phyloP scores from a whole-genome alignment of 1,140 invertebrate genomes.

The Coelopa frigida region DNA sequence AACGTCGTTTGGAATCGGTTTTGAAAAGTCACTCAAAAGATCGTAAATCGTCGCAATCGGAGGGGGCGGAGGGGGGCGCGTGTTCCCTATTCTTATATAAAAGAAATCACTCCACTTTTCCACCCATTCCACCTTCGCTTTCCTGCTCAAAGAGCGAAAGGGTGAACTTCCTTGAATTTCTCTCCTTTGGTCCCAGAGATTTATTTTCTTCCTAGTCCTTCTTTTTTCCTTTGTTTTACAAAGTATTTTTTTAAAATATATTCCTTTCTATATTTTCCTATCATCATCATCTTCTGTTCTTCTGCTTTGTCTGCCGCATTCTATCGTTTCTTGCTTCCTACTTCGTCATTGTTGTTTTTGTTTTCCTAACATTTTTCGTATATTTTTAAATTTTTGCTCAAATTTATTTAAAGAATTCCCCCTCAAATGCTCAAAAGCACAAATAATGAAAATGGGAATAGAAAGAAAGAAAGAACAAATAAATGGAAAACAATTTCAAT shows the following conservation, averaged over 20 bases:
- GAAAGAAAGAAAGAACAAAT: neutral
- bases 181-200: too few species aligned
- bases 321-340: neutral
- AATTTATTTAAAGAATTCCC: slow-evolving; percentile 9
- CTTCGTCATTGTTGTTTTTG: slow-evolving; percentile 3
- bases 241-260: slow-evolving; percentile 11
- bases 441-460: neutral
- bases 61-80: too few species aligned
- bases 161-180: too few species aligned
- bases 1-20: neutral
- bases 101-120: too few species aligned
- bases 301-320: slow-evolving; percentile 9
- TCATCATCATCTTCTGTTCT: too few species aligned
- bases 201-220: neutral
- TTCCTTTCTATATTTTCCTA: too few species aligned
- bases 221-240: neutral
- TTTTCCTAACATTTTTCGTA: neutral
- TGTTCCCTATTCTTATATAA: too few species aligned
- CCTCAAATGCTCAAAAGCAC: slow-evolving; percentile 4
- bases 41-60: too few species aligned
- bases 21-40: too few species aligned
- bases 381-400: slow-evolving; percentile 3
- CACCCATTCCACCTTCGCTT: neutral
- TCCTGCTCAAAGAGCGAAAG: neutral
- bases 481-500: neutral